These are phyloP conservation scores for Chydorus sphaericus DNA, from an alignment of 2,888 invertebrate genomes.

Conservation along the genomic window DNA sequence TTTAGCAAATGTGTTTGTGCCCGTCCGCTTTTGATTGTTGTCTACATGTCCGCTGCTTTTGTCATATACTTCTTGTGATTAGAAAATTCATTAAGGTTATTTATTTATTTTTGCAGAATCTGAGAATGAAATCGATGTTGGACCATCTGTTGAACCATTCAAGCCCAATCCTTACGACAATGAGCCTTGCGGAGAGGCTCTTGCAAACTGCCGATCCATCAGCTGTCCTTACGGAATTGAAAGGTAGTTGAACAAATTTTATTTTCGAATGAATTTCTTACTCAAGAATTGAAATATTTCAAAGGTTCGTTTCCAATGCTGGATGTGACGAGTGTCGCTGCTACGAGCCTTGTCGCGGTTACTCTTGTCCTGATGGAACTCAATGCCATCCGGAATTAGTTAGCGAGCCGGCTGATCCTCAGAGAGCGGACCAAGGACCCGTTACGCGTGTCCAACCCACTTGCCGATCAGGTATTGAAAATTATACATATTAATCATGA, in stretches of 20 bases:
- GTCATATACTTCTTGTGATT: neutral
- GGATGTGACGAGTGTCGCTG: slow-evolving; percentile 60
- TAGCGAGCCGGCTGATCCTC: slow-evolving; percentile 16
- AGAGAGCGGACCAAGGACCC: slow-evolving; percentile 24
- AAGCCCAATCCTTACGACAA: neutral
- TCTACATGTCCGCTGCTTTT: neutral
- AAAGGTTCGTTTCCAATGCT: slow-evolving; percentile 29
- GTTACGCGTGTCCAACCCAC: slow-evolving; percentile 37
- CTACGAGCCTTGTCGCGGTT: slow-evolving; percentile 50
- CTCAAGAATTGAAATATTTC: neutral
- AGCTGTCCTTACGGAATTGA: slow-evolving; percentile 58
- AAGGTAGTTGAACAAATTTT: slow-evolving; percentile 32
- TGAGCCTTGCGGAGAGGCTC: slow-evolving; percentile 39
- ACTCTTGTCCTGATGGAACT: slow-evolving; percentile 44
- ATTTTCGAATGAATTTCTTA: neutral
- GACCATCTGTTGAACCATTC: slow-evolving; percentile 12
- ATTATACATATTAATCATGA: neutral
- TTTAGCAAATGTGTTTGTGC: neutral
- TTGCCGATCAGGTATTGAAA: slow-evolving; percentile 43
- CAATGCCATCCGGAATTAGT: slow-evolving; percentile 52
- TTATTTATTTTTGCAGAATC: neutral
- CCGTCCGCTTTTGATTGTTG: neutral
- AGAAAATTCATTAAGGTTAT: neutral
- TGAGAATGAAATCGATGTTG: slow-evolving; percentile 29
- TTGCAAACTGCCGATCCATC: slow-evolving; percentile 44